These are phyloP conservation scores for Drosophila quadrilineata DNA, from an alignment of 1,140 invertebrate species.

Conservation along the genomic window DNA sequence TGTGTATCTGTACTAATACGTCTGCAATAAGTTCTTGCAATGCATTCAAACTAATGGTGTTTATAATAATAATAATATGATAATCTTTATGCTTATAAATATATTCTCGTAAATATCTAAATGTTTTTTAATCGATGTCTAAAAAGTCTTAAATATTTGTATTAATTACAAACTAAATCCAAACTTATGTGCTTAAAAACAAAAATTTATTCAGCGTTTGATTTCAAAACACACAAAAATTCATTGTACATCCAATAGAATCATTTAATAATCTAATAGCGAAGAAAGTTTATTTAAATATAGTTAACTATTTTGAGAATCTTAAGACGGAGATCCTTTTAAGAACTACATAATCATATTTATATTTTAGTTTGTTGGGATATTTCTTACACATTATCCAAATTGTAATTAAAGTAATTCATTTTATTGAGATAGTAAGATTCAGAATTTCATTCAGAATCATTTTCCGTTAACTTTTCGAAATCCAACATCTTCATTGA, in stretches of 20 bases:
- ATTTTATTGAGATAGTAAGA: too few relatives aligned
- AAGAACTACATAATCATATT: too few relatives aligned
- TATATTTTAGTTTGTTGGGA: too few relatives aligned
- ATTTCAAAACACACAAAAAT: conserved; percentile 14
- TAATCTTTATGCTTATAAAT: conserved; percentile 30
- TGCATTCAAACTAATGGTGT: too few relatives aligned
- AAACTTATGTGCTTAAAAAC: conserved; percentile 1
- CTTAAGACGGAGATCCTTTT: too few relatives aligned
- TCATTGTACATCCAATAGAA: conserved; percentile 16
- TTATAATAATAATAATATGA: conserved; percentile 18
- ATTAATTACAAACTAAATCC: conserved; percentile 11
- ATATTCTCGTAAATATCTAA: conserved; percentile 35
- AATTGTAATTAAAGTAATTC: too few relatives aligned
- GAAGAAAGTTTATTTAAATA: neutral
- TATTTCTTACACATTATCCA: too few relatives aligned
- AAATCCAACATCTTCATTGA: too few relatives aligned
- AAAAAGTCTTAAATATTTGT: conserved; percentile 21
- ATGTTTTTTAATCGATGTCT: conserved; percentile 43
- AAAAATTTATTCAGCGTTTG: neutral
- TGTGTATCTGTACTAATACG: conserved; percentile 47
- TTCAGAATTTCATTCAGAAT: too few relatives aligned
- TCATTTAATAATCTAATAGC: neutral
- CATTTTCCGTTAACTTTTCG: too few relatives aligned
- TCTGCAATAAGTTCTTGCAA: conserved; percentile 38
- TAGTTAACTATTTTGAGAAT: neutral